phyloP scores from a whole-genome alignment of 2,113 vertebrate species.

The Syngnathus floridae region DNA sequence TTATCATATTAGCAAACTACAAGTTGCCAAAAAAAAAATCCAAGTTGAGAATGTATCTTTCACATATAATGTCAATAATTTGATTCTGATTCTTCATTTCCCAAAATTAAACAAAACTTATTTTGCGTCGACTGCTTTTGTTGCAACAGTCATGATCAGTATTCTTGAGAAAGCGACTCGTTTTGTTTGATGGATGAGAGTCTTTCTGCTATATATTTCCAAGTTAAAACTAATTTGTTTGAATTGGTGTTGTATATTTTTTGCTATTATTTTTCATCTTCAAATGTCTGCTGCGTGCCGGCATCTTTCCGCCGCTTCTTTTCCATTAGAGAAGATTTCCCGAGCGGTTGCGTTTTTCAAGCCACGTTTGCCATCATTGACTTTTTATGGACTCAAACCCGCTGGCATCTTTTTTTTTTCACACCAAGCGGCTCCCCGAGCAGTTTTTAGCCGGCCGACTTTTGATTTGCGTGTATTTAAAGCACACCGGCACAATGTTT shows the following conservation, averaged over 20 bases:
- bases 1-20: no score
- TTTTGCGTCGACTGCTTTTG: background rate
- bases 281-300: background rate
- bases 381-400: constrained; percentile 2
- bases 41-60: no score
- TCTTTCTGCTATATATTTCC: background rate
- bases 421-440: background rate
- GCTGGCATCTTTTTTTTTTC: background rate
- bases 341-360: background rate
- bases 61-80: no score
- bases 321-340: constrained; percentile 1
- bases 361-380: background rate
- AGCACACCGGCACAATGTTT: background rate
- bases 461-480: constrained; percentile 12
- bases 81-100: no score
- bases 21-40: no score
- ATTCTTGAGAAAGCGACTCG: background rate
- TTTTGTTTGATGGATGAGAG: background rate
- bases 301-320: background rate
- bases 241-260: background rate
- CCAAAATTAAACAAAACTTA: no score
- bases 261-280: background rate
- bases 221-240: background rate
- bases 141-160: background rate
- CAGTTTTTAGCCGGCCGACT: background rate